Percentiles rank a stretch among this genome's conserved stretches.
Evolutionary conservation across 2,888 invertebrate genomes (phyloP).

Genomic region (Orthosia incerta): DNA sequence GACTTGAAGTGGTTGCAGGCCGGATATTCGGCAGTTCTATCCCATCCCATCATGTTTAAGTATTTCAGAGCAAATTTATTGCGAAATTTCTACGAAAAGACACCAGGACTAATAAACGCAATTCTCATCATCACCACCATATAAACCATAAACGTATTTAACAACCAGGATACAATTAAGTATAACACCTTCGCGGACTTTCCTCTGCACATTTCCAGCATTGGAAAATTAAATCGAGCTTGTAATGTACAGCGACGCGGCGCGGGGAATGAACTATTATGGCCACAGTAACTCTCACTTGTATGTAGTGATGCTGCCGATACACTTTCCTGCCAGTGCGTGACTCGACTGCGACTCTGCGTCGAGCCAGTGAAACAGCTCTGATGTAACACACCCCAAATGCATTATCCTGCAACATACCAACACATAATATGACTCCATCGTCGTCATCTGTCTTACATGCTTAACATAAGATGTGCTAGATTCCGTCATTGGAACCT

Average conservation of each 20-base stretch:
- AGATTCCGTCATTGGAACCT: constrained; percentile 8
- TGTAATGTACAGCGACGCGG: constrained; percentile 55
- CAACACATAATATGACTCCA: constrained; percentile 51
- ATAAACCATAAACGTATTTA: not conserved
- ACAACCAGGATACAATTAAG: constrained; percentile 45
- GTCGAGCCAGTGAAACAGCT: constrained; percentile 64
- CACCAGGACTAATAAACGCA: not conserved
- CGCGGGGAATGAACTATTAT: constrained; percentile 86
- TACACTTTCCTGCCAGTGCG: constrained; percentile 88
- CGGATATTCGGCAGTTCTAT: too few relatives aligned
- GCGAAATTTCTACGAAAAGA: not conserved
- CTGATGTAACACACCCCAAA: constrained; percentile 84
- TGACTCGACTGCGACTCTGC: constrained; percentile 79
- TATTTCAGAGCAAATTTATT: not conserved
- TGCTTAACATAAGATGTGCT: constrained; percentile 18
- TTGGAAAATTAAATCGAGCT: constrained; percentile 67
- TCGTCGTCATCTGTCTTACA: constrained; percentile 16
- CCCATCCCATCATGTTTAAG: too few relatives aligned
- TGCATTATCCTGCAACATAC: constrained; percentile 78
- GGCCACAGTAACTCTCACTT: constrained; percentile 85
- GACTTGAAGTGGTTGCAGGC: too few relatives aligned
- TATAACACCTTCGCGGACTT: constrained; percentile 39
- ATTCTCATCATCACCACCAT: constrained; percentile 24
- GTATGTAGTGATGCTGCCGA: constrained; percentile 84
- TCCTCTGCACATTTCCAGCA: constrained; percentile 53